Base-by-base conservation (phyloP, 1,140 invertebrate species). In the Drosophila lacertosa region DNA sequence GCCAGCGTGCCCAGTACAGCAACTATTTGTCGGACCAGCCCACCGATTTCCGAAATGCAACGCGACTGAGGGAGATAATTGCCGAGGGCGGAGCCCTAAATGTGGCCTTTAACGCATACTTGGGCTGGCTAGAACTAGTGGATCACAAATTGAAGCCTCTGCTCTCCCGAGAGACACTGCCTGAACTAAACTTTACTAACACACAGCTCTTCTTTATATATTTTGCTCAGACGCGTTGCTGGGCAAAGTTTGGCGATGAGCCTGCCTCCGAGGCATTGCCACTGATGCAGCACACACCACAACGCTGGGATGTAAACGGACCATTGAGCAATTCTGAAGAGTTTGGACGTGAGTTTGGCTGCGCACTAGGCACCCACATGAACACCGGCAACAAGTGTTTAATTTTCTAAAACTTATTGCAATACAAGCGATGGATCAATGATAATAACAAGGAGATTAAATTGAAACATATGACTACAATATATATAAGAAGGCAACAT, bases 1-100 rank as follows among this genome's bases (percentile, higher is more conserved):
- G 99, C 81, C 96, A 99, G 60, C 95, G 97, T 15, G 94, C 97
- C 35, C 98, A 99, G 91, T 99, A 99, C 89, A 95, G 93, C 72
- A 89, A 83, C 37, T 89, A 89, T 57, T 29, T 90, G 33, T 54
- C 64, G 33, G 66, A 90, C 44, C 53, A 80, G 32, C 89, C 89
- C 0, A 24, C 33, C 4, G 62, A 94, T 92, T 91, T 94, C 32
- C 95, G 95, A 66, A 95, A 95, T 60, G 92, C 93, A 3, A 94
- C 93, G 20, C 94, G 94, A 0, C 93, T 95, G 66, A 93, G 93
- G 15, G 95, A 96, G 77, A 95, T 96, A 60, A 95, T 96, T 47
- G 95, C 95, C 1, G 95, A 96, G 65, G 57, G 77, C 33, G 74
- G 93, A 13, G 95, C 93, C 33, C 79, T 96, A 0, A 93, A 94